A percentile compares a stretch with the other conserved stretches of the same genome.
Conservation (phyloP, 2,888 invertebrate species). For the Blastobasis adustella region DNA sequence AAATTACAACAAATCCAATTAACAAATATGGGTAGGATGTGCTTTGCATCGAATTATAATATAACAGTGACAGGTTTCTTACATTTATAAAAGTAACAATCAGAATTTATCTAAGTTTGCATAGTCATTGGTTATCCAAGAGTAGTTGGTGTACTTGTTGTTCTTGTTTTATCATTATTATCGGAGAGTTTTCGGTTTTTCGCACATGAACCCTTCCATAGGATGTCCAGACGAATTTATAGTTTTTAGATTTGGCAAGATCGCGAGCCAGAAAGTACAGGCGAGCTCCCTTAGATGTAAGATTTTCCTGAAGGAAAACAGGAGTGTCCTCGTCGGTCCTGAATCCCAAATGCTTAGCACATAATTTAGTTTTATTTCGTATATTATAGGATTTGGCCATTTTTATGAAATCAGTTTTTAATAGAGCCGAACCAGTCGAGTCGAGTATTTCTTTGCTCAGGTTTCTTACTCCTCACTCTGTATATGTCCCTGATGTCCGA, state of each 20-base stretch:
- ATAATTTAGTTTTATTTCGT: constrained; percentile 8
- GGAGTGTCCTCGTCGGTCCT: constrained; percentile 7
- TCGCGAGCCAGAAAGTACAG: constrained; percentile 11
- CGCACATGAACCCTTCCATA: constrained; percentile 7
- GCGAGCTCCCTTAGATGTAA: constrained; percentile 8
- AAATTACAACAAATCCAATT: too few relatives aligned
- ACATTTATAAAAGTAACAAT: neutral
- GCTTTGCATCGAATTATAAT: neutral
- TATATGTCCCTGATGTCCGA: constrained; percentile 7
- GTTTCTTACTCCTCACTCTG: constrained; percentile 3
- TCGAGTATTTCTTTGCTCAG: neutral
- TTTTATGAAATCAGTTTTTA: constrained; percentile 7
- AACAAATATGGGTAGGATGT: neutral
- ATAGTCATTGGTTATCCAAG: neutral
- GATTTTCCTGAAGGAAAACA: constrained; percentile 8
- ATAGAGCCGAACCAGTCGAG: constrained; percentile 2
- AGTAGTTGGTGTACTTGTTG: constrained; percentile 1
- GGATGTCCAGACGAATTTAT: constrained; percentile 9
- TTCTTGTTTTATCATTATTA: constrained; percentile 3
- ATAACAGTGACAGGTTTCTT: neutral
- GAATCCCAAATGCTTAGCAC: constrained; percentile 13
- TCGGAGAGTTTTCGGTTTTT: constrained; percentile 1
- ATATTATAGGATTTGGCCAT: constrained; percentile 10
- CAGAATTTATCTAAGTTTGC: neutral
- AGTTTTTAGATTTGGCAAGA: neutral